Evolutionary conservation across 2,797 vertebrate genomes (phyloP), one percentile per base, ranked within the genome.

Genomic region (Todus mexicanus): DNA sequence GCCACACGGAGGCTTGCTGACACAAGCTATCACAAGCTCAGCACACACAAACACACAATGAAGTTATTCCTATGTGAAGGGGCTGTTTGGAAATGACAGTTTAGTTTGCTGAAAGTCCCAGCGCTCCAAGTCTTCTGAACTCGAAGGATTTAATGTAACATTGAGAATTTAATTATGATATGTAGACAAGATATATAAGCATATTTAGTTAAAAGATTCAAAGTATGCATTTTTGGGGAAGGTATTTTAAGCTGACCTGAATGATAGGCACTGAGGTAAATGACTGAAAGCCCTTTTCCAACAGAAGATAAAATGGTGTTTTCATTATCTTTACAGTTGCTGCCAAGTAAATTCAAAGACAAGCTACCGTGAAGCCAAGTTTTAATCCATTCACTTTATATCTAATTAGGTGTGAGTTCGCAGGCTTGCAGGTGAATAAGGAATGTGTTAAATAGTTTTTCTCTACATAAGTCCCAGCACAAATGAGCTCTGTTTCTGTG

Each of bases 141-240:
- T 63, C 69, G 89, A 95, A 90, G 75, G 48, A 85, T 40, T 71
- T 86, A 84, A 79, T 75, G 64, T 66, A 93, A 86, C 50, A 90
- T 57, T 61, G 66, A 60, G 53, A 64, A 86, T 74, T 42, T 40
- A 27, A 45, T 57, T 20, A 60, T 21, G 33, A 35, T 17, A 60
- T 3, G 11, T 7, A 83, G 42, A 5, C 27, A 27, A 38, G 43
- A 5, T 7, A 42, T 9, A 59, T 16, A 42, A 53, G 27, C 9
- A 15, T 27, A 31, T 64, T 56, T 47, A 50, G 21, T 33, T 50
- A 17, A 27, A 51, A 35, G 37, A 56, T 23, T 88, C 60, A 48
- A 77, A 70, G n/a, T 11, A 40, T 43, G 25, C 26, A 11, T 31
- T 76, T 76, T 16, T 1, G 9, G 69, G 76, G 42, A 56, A 84